Evolutionary conservation across 2,797 vertebrate species (phyloP).

Genomic region (Gouania willdenowi): DNA sequence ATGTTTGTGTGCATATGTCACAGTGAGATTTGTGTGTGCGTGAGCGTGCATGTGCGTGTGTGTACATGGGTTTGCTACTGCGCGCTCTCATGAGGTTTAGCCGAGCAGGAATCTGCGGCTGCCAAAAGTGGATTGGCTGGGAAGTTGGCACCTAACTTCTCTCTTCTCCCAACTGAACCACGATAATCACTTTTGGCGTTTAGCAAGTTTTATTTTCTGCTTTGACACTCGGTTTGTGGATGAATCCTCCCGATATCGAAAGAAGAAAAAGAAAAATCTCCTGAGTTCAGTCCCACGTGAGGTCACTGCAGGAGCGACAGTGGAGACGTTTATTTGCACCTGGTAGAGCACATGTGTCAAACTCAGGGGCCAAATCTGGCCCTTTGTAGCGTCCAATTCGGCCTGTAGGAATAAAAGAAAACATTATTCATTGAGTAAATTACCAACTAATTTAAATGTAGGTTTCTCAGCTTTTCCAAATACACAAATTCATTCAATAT

Average conservation of each 20-base stretch:
- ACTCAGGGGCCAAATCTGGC: too few species aligned
- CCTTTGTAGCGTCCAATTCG: too few species aligned
- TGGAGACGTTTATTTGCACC: too few species aligned
- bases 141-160: constrained; percentile 72
- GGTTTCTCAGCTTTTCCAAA: too few species aligned
- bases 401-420: too few species aligned
- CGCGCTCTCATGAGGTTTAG: constrained; percentile 69
- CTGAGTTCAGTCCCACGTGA: constrained; percentile 31
- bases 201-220: constrained; percentile 70
- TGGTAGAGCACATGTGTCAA: too few species aligned
- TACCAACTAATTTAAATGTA: too few species aligned
- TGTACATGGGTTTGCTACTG: constrained; percentile 49
- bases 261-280: constrained; percentile 16
- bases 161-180: constrained; percentile 70
- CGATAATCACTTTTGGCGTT: constrained; percentile 76
- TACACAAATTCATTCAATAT: too few species aligned
- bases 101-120: constrained; percentile 62
- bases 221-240: constrained; percentile 68
- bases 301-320: constrained; percentile 40
- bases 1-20: constrained; percentile 66
- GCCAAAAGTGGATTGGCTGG: constrained; percentile 73
- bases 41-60: constrained; percentile 15
- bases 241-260: constrained; percentile 64
- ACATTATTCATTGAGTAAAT: too few species aligned
- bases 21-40: constrained; percentile 35